Conservation (phyloP, 1,140 invertebrate species). For the Steinernema feltiae region DNA sequence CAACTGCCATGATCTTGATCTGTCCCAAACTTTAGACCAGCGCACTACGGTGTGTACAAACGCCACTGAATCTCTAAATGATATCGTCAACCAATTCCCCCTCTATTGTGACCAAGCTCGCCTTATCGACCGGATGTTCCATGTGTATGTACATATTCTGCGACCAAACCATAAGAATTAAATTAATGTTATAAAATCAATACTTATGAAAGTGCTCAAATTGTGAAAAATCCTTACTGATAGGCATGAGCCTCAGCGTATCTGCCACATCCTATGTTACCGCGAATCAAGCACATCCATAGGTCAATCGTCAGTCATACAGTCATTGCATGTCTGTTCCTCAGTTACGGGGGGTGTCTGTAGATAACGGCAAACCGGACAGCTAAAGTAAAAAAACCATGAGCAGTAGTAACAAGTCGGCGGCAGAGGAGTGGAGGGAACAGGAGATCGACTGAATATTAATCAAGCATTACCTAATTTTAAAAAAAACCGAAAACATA, state of each 20-base stretch:
- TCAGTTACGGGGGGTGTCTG: slow-evolving; percentile 77
- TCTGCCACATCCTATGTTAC: slow-evolving; percentile 89
- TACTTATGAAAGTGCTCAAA: not conserved
- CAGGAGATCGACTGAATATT: not conserved
- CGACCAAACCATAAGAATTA: not conserved
- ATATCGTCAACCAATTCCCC: not conserved
- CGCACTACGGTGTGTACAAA: not conserved
- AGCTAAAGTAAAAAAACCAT: too few relatives aligned
- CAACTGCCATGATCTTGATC: slow-evolving; percentile 13
- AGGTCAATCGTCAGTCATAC: slow-evolving; percentile 70
- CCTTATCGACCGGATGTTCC: not conserved
- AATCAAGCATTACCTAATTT: not conserved
- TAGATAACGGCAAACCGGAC: slow-evolving; percentile 68
- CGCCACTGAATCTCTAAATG: not conserved
- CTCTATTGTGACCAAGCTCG: not conserved
- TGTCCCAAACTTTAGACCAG: not conserved
- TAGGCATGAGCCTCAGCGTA: slow-evolving; percentile 71
- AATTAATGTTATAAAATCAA: too few relatives aligned
- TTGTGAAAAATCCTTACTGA: slow-evolving; percentile 63
- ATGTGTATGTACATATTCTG: slow-evolving; percentile 5
- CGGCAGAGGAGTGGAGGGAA: not conserved
- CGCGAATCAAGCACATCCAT: slow-evolving; percentile 98
- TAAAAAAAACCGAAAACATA: not conserved
- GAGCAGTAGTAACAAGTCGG: not conserved
- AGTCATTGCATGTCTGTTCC: slow-evolving; percentile 77